Evolutionary conservation across 2,888 invertebrate genomes (phyloP), one percentile per base, ranked within the genome.

Genomic region (Cepaea hortensis): DNA sequence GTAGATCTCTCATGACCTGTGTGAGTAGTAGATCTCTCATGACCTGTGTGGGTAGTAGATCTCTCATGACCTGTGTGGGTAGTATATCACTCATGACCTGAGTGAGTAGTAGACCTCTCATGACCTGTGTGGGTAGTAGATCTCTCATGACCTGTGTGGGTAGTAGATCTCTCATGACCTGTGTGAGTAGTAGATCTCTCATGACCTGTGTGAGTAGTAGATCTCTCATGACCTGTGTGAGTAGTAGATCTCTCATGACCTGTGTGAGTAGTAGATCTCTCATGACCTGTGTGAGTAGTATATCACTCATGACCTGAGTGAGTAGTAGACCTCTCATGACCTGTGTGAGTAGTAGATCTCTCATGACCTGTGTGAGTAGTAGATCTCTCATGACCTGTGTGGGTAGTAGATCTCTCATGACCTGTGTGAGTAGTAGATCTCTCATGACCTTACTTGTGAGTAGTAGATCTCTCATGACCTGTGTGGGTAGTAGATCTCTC

Each of bases 391-490:
- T 65, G 72, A 72, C 13, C 18, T 72, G 7, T n/a, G n/a, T n/a
- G 20, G 3, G 35, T 1, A 35, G 35, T 35, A 35, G 35, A 35
- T 1, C 35, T 35, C 35, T 35, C 35, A 35, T n/a, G n/a, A n/a
- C n/a, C n/a, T n/a, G n/a, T n/a, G n/a, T n/a, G n/a, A n/a, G n/a
- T n/a, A n/a, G n/a, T n/a, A n/a, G n/a, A n/a, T n/a, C n/a, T 46
- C 5, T 81, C 13, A 18, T 15, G 20, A 81, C 81, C 5, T 18
- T 81, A 20, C 81, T 81, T 3, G 81, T 81, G 65, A 81, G 81
- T 68, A 48, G 35, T 50, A 11, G 55, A 35, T 1, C 35, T 35
- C 35, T 9, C 18, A 65, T 65, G 72, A 72, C 13, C 18, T 72
- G 7, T n/a, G n/a, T n/a, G 20, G 3, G 35, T 1, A 35, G 35